These are phyloP conservation scores for Leptodirus hochenwartii DNA, from an alignment of 2,888 invertebrate genomes.

Conservation along the genomic window DNA sequence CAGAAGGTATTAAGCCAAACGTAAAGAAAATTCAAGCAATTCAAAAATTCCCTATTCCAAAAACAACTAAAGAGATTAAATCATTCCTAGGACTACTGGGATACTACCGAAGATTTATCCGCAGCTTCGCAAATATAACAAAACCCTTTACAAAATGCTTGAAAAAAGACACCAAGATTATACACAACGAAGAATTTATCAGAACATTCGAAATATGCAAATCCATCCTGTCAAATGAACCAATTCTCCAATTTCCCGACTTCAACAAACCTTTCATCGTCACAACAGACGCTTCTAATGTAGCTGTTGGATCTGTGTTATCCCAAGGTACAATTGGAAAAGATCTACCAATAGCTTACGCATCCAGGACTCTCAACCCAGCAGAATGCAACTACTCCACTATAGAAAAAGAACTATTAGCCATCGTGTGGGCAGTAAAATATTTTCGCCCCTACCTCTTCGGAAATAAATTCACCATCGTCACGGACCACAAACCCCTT, in stretches of 20 bases:
- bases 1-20: conserved; percentile 10
- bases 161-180: conserved; percentile 6
- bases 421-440: conserved; percentile 16
- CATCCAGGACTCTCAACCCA: conserved; percentile 16
- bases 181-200: neutral
- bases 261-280: conserved; percentile 7
- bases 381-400: conserved; percentile 18
- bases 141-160: conserved; percentile 4
- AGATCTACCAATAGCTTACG: conserved; percentile 17
- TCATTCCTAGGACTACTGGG: conserved; percentile 6
- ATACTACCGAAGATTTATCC: too few relatives aligned
- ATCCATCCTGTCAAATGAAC: conserved; percentile 2
- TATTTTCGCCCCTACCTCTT: conserved; percentile 19
- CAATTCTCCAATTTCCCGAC: conserved; percentile 8
- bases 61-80: conserved; percentile 9
- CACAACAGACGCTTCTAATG: conserved; percentile 8
- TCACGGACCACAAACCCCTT: conserved; percentile 19
- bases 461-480: conserved; percentile 17
- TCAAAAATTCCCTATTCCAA: conserved; percentile 8
- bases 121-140: conserved; percentile 3
- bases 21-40: conserved; percentile 7
- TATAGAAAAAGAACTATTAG: conserved; percentile 19
- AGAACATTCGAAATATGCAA: conserved; percentile 6
- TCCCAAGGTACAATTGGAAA: conserved; percentile 11
- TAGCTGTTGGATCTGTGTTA: conserved; percentile 8